Percentiles rank a stretch among this genome's conserved stretches.
These are phyloP conservation scores for Acronicta aceris DNA, from an alignment of 2,888 invertebrate species.

Conservation along the genomic window DNA sequence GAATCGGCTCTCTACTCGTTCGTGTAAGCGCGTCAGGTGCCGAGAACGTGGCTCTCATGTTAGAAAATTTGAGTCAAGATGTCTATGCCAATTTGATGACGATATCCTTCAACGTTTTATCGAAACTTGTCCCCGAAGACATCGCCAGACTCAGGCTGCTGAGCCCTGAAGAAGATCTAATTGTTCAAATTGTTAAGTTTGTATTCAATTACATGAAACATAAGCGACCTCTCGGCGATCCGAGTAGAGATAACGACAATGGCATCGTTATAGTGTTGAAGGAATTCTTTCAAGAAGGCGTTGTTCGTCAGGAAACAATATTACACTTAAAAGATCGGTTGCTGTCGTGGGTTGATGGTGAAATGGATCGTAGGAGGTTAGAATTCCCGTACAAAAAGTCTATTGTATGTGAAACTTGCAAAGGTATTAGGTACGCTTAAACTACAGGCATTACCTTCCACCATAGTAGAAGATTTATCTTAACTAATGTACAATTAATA, in stretches of 20 bases:
- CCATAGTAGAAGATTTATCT: slow-evolving; percentile 3
- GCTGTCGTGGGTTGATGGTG: slow-evolving; percentile 69
- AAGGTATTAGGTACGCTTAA: slow-evolving; percentile 74
- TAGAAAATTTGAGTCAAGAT: slow-evolving; percentile 79
- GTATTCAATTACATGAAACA: slow-evolving; percentile 83
- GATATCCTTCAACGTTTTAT: slow-evolving; percentile 76
- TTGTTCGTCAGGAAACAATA: slow-evolving; percentile 76
- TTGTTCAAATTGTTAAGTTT: slow-evolving; percentile 80
- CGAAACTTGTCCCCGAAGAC: slow-evolving; percentile 75
- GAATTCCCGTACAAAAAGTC: slow-evolving; percentile 71
- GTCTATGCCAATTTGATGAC: slow-evolving; percentile 80
- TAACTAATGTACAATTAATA: slow-evolving; percentile 8
- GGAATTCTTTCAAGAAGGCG: slow-evolving; percentile 84
- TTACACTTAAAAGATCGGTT: slow-evolving; percentile 73
- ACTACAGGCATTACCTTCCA: background rate
- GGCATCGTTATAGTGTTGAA: slow-evolving; percentile 76
- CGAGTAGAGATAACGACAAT: slow-evolving; percentile 71
- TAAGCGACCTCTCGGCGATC: slow-evolving; percentile 76
- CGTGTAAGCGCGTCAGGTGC: slow-evolving; percentile 78
- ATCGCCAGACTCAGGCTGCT: slow-evolving; percentile 75
- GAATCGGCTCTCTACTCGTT: slow-evolving; percentile 75
- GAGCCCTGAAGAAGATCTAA: slow-evolving; percentile 81
- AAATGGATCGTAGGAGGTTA: slow-evolving; percentile 66
- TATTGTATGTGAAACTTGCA: slow-evolving; percentile 73
- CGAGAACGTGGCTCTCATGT: slow-evolving; percentile 73